Evolutionary conservation across 2,888 invertebrate genomes (phyloP), one percentile per base, ranked within the genome.

Genomic region (Cantharis nigra): DNA sequence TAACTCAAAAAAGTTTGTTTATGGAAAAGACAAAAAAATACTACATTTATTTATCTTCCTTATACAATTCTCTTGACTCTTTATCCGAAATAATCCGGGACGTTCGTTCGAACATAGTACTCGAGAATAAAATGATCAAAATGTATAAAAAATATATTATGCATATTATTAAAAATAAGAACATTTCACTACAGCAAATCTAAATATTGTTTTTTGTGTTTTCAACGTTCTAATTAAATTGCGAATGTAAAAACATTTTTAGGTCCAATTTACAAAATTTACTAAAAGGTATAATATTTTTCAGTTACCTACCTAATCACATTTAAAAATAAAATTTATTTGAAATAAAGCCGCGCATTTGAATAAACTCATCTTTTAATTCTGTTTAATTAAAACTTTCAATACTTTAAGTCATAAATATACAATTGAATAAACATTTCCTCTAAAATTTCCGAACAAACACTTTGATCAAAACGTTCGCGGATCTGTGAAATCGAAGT

Each of bases 401-500:
- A 69, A 69, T 69, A 69, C 69, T 26, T 26, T 14, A 69, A 64
- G 28, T 71, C 71, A 71, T 64, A 49, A 49, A 49, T 49, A 49
- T 49, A 49, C 49, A 65, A 23, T 65, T 23, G 20, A 18, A 65
- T 30, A 33, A 30, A 67, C 30, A 33, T 18, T 30, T 30, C n/a
- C 28, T 33, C 28, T 33, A 30, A 14, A 30, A 30, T 30, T 70
- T 30, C 13, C 11, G 16, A 70, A 23, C 23, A 70, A 30, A 18
- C 33, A 70, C 70, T 28, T 33, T 70, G 64, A 65, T 65, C 72
- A 14, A 65, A 23, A 63, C 72, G 70, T 63, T 75, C 75, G 71
- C 62, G 72, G 69, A 74, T 69, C 72, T 72, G 69, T 70, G 74
- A 74, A 72, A 72, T 78, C 69, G 72, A 78, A 75, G 78, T 72